Conservation (phyloP, 2,113 vertebrate species). For the Thalassoma bifasciatum region DNA sequence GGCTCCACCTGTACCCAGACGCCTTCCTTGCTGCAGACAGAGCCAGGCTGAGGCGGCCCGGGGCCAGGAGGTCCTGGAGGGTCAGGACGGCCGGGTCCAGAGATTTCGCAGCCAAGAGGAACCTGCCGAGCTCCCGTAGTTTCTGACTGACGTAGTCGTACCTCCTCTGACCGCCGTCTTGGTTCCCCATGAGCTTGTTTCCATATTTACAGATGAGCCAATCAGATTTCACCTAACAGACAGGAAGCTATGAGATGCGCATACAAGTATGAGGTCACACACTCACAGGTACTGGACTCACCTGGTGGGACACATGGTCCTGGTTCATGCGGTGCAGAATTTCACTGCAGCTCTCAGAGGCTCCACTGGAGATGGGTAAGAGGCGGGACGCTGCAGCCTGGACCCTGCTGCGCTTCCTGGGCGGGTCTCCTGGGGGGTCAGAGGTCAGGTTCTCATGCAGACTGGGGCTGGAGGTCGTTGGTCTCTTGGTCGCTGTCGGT, state of each 20-base stretch:
- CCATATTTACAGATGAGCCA: conserved; percentile 73
- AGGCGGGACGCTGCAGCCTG: conserved; percentile 69
- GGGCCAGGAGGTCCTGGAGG: conserved; percentile 59
- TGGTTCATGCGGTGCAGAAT: conserved; percentile 73
- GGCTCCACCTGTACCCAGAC: conserved; percentile 42
- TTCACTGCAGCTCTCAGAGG: conserved; percentile 68
- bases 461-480: no score
- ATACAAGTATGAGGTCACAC: background rate
- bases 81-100: conserved; percentile 46
- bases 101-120: conserved; percentile 63
- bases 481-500: no score
- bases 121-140: conserved; percentile 60
- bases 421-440: conserved; percentile 13
- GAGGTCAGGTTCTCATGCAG: background rate
- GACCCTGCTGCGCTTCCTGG: conserved; percentile 57
- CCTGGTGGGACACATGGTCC: conserved; percentile 67
- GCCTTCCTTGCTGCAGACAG: conserved; percentile 59
- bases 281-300: conserved; percentile 15
- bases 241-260: background rate
- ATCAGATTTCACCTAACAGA: conserved; percentile 66
- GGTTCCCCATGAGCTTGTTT: conserved; percentile 61
- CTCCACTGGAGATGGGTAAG: conserved; percentile 60
- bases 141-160: conserved; percentile 71
- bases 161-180: conserved; percentile 46
- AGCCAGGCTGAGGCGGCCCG: conserved; percentile 41